Evolutionary conservation across 1,140 invertebrate species (phyloP), one percentile per base, ranked within the genome.

Genomic region (Dryas iulia): DNA sequence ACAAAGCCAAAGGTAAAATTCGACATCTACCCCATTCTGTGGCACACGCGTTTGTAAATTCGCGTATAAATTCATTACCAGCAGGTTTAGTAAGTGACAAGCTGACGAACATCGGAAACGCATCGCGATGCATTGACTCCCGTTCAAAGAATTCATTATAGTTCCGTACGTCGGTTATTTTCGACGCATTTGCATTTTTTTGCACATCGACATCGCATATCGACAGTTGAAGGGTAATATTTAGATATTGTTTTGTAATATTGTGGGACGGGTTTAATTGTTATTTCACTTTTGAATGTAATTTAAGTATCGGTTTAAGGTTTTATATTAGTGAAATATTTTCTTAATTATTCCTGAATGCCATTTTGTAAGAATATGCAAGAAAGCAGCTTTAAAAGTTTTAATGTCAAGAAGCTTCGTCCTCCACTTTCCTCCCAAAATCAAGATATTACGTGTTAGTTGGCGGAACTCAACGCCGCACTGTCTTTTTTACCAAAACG

Each of bases 111-210:
- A 86, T 63, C 59, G 80, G 74, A 83, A 86, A 76, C 70, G 77
- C 81, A 82, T 86, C 72, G 21, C 59, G 64, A 73, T 72, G 69
- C 76, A 76, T 77, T 78, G 79, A 80, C 77, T 70, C 66, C 71
- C 68, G 68, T 79, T 83, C 76, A 83, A 78, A 83, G 81, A 79
- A 79, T 82, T 77, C 73, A 83, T 83, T 83, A 81, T 67, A 71
- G 59, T 69, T 33, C 25, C 57, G 66, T 73, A 77, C 76, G 73
- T 74, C 53, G 76, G 74, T 77, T 77, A 79, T 77, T 79, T 79
- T 72, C 59, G 68, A 71, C 53, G 24, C 59, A 75, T 77, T 80
- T 76, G 69, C 78, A 80, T 80, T 74, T 74, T 73, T 74, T 31
- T 1, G 4, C 3, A 31, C 8, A 18, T 47, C 21, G 39, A 47